Evolutionary conservation across 2,797 vertebrate genomes (phyloP).

Genomic region (Dromococcyx pavoninus): DNA sequence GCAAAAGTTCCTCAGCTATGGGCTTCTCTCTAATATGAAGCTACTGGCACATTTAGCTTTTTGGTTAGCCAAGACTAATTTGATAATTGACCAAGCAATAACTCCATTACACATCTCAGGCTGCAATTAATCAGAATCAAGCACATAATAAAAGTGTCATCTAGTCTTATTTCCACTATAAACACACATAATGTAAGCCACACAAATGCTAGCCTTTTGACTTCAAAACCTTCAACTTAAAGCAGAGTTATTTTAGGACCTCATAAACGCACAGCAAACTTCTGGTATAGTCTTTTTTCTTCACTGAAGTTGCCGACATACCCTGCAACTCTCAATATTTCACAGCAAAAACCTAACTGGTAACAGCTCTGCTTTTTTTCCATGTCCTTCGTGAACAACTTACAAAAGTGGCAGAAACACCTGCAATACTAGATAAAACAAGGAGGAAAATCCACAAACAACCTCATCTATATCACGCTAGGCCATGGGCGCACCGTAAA

Average conservation of each 20-base stretch:
- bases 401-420: neutral
- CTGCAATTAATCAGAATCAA: neutral
- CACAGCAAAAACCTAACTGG: neutral
- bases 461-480: neutral
- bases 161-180: neutral
- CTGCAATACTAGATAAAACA: neutral
- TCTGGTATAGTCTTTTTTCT: neutral
- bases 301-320: neutral
- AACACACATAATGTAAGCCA: rapidly evolving
- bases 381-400: neutral
- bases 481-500: slow-evolving; percentile 15
- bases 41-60: neutral
- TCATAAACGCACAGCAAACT: neutral
- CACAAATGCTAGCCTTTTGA: neutral
- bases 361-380: neutral
- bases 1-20: neutral
- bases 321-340: neutral
- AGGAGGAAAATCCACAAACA: neutral
- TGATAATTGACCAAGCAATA: neutral
- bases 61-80: neutral
- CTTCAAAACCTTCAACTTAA: neutral
- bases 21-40: neutral
- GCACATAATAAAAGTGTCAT: neutral
- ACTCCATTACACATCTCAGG: neutral
- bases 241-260: neutral